Conservation (phyloP, 2,113 vertebrate species). For the Theristicus caerulescens region DNA sequence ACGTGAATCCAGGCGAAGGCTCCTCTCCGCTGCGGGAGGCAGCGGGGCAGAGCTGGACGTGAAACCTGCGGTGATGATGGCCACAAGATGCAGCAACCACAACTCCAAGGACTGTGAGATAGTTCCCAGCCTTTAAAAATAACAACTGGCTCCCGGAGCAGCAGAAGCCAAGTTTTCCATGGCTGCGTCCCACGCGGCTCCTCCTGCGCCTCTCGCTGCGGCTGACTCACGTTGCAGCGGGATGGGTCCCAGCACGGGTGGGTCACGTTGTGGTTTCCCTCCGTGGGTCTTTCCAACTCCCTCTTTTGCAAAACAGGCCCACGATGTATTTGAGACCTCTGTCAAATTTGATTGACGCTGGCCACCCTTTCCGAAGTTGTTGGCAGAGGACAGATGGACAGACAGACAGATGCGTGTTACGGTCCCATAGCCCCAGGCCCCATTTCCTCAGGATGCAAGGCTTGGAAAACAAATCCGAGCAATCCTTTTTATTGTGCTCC, state of each 20-base stretch:
- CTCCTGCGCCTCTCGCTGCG: rapidly evolving
- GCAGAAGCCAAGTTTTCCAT: neutral
- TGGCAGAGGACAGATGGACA: neutral
- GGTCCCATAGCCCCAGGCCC: neutral
- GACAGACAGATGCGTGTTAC: rapidly evolving
- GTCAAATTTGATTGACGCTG: neutral
- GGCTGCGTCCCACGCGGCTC: neutral
- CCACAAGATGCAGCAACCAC: neutral
- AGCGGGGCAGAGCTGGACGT: neutral
- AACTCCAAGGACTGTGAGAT: neutral
- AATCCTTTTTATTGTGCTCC: neutral
- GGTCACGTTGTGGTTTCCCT: neutral
- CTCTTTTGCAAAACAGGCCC: neutral
- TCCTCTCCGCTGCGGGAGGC: neutral
- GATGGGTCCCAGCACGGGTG: neutral
- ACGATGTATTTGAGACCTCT: neutral
- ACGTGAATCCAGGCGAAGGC: rapidly evolving
- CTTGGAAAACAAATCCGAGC: neutral
- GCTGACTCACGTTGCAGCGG: neutral
- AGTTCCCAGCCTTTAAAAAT: neutral
- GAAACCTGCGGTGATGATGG: neutral
- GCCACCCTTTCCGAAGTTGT: neutral
- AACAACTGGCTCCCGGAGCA: neutral
- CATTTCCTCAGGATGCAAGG: neutral
- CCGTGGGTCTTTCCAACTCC: neutral